Evolutionary conservation across 2,888 invertebrate genomes (phyloP), one percentile per base, ranked within the genome.

Genomic region (Ctenicera cuprea): DNA sequence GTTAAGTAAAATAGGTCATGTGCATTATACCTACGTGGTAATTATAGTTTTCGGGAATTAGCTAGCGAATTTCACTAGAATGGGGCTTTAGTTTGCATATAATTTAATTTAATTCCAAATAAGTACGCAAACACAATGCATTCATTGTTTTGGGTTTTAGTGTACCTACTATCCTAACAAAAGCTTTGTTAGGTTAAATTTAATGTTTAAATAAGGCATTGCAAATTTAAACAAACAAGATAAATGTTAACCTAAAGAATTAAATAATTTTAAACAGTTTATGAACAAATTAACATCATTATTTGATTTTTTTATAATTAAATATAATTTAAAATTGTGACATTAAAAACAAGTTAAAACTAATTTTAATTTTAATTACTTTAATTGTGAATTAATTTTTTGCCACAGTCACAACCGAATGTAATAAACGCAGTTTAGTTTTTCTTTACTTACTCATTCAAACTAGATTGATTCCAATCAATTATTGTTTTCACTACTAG

Each of bases 61-160:
- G 20, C 30, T 26, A 8, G 33, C 52, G 11, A 18, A 18, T 54
- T 54, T 14, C 30, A 14, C 16, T 54, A 54, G 54, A 30, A 54
- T 12, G 54, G 1, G 22, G 26, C 22, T 20, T 26, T 63, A 64
- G 66, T 12, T 62, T 45, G 64, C 64, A 62, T 73, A 68, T 71
- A 77, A 75, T 77, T 75, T 75, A 73, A 77, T 77, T 73, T 75
- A 75, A 77, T 77, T 73, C 75, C 69, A 68, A 63, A 73, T 71
- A 75, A 63, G 75, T 75, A 65, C 61, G 69, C 68, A 67, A 61
- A 43, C 66, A 77, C 77, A 77, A 75, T 75, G 65, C 65, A 65
- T 43, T 52, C 71, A 77, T 77, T 77, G 75, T 77, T 75, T 33
- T 65, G 62, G 71, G 71, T 75, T 73, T 77, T 73, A 73, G 75